phyloP scores from a whole-genome alignment of 2,888 invertebrate species.

The Pristionchus entomophagus region DNA sequence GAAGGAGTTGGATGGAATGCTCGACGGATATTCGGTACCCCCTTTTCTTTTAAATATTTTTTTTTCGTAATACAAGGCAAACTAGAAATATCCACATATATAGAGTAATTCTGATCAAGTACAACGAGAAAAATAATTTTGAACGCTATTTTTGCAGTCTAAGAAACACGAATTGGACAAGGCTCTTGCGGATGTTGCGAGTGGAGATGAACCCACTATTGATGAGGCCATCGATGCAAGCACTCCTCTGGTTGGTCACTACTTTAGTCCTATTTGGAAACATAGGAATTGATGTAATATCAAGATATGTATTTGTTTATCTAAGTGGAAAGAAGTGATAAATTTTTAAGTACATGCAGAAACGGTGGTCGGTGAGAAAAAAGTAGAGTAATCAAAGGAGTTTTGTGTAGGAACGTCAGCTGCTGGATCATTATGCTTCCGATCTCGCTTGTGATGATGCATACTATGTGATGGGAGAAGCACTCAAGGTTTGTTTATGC shows the following conservation, averaged over 20 bases:
- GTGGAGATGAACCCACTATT: slow-evolving; percentile 80
- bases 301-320: too few relatives aligned
- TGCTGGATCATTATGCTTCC: slow-evolving; percentile 79
- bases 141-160: slow-evolving; percentile 80
- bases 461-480: slow-evolving; percentile 91
- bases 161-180: slow-evolving; percentile 90
- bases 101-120: too few relatives aligned
- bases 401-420: slow-evolving; percentile 63
- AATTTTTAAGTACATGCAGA: too few relatives aligned
- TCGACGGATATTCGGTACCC: slow-evolving; percentile 52
- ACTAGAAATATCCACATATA: too few relatives aligned
- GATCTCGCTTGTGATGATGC: slow-evolving; percentile 98
- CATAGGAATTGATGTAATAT: background rate
- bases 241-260: slow-evolving; percentile 83
- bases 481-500: slow-evolving; percentile 44
- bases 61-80: too few relatives aligned
- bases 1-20: slow-evolving; percentile 57
- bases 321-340: too few relatives aligned
- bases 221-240: slow-evolving; percentile 97
- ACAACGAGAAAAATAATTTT: too few relatives aligned
- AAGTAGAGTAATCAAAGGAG: too few relatives aligned
- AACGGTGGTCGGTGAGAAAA: too few relatives aligned
- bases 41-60: background rate
- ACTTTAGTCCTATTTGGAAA: background rate
- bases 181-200: slow-evolving; percentile 81